A percentile compares a stretch with the other conserved stretches of the same genome.
Evolutionary conservation across 2,113 vertebrate species (phyloP).

Genomic region (Anser brachyrhynchus): DNA sequence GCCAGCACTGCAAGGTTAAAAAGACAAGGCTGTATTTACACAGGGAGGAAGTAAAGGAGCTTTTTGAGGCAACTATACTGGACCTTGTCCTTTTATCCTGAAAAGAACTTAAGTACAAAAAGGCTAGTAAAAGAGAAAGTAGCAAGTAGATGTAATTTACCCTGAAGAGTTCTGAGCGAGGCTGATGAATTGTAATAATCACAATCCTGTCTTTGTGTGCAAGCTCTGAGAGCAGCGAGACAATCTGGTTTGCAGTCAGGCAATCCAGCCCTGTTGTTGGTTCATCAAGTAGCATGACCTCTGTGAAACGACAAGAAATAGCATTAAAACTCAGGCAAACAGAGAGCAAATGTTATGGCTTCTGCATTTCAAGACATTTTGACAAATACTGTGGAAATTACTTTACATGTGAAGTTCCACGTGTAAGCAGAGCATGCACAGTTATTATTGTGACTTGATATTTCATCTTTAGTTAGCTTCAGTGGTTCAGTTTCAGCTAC

Average conservation of each 20-base stretch:
- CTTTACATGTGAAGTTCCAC: neutral
- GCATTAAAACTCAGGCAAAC: neutral
- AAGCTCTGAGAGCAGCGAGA: slow-evolving; percentile 84
- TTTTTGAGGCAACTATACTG: neutral
- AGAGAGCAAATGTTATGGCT: neutral
- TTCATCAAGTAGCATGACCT: slow-evolving; percentile 92
- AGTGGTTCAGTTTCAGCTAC: neutral
- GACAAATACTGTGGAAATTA: neutral
- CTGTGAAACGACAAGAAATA: slow-evolving; percentile 71
- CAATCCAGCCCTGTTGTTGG: slow-evolving; percentile 95
- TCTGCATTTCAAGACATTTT: neutral
- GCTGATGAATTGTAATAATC: slow-evolving; percentile 95
- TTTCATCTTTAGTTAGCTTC: neutral
- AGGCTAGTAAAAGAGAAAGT: neutral
- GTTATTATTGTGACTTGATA: neutral
- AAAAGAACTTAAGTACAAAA: neutral
- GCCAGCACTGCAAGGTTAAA: neutral
- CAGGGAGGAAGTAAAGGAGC: neutral
- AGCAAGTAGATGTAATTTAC: slow-evolving; percentile 62
- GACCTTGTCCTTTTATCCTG: neutral
- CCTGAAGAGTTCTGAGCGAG: slow-evolving; percentile 93
- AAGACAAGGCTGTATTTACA: neutral
- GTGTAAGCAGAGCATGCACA: neutral
- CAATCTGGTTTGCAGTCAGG: slow-evolving; percentile 93
- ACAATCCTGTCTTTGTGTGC: slow-evolving; percentile 88